Percentiles rank a stretch among this genome's conserved stretches.
Conservation (phyloP, 2,113 vertebrate genomes). For the Halcyon senegalensis region DNA sequence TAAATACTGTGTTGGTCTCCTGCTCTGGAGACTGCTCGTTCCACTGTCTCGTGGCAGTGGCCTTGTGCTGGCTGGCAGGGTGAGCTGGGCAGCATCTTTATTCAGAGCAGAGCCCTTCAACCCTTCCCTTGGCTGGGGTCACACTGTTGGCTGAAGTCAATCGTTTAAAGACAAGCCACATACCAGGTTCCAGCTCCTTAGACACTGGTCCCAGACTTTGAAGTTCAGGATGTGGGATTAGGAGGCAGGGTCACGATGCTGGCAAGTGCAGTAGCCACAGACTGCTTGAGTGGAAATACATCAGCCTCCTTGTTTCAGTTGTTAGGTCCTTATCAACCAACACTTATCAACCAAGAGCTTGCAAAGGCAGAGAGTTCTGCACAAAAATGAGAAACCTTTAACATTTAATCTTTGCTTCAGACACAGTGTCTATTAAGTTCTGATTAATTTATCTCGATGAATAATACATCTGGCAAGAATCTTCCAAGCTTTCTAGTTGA, state of each 20-base stretch:
- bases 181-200: background rate
- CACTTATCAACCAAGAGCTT: background rate
- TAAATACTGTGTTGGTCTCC: background rate
- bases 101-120: background rate
- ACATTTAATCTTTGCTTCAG: background rate
- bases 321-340: background rate
- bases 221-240: background rate
- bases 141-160: background rate
- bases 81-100: background rate
- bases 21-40: background rate
- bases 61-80: background rate
- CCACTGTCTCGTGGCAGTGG: background rate
- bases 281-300: background rate
- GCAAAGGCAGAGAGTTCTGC: background rate
- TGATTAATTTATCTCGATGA: background rate
- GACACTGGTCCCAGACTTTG: rapidly evolving
- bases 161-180: background rate
- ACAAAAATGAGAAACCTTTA: background rate
- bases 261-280: background rate
- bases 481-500: background rate
- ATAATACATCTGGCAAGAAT: background rate
- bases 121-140: background rate
- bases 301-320: background rate
- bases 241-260: background rate
- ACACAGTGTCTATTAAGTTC: background rate